Evolutionary conservation across 1,140 invertebrate species (phyloP), one percentile per base, ranked within the genome.

Genomic region (Drosophila rhopaloa): DNA sequence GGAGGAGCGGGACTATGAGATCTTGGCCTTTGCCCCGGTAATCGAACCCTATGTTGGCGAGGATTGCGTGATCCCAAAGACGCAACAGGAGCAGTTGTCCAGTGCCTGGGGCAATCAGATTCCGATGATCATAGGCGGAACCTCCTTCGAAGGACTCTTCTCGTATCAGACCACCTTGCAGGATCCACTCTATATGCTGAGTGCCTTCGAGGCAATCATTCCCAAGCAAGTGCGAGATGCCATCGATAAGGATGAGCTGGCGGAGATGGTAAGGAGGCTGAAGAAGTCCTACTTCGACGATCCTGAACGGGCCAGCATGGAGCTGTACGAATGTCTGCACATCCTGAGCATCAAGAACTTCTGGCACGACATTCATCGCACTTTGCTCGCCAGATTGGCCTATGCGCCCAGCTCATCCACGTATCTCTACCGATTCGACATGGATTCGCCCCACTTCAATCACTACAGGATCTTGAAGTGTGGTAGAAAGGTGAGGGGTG

Each of bases 371-470:
- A 92, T 93, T n/a, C 90, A 93, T 59, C 81, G 89, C 5, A 78
- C 88, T 0, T 47, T 81, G 66, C 40, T 84, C 4, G 78, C 93
- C 7, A 78, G 83, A 9, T 50, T 78, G 13, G 75, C 83, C 46
- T 82, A 88, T 43, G 83, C 90, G 10, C 76, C 86, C 7, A 56
- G 53, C 24, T 76, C 74, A 29, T 92, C 93, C 29, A 91, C 93
- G 8, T 94, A 92, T 84, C 65, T 93, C 1, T 93, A 93, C 58
- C 84, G 92, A 48, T 93, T 94, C 68, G 91, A 92, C 29, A 82
- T 93, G 60, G 92, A 93, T 38, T 90, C 92, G 6, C 47, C 75
- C 19, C 76, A 78, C 19, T 85, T 57, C 32, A 92, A 92, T 66
- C 73, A 85, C 40, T 77, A 71, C 35, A 75, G 90, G 14, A 92